Conservation (phyloP, 2,113 vertebrate species). For the Centropristis striata region DNA sequence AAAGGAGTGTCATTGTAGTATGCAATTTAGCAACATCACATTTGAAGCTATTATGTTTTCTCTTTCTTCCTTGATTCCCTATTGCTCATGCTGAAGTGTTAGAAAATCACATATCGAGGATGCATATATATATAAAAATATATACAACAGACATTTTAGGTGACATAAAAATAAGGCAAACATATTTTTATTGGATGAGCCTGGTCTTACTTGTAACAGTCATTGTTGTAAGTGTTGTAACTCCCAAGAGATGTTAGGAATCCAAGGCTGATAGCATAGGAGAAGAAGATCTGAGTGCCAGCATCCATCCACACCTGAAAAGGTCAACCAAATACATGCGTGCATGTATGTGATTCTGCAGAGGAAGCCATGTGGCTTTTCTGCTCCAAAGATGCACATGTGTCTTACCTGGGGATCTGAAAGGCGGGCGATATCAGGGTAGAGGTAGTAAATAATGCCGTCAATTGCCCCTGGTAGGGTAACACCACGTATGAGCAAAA, state of each 20-base stretch:
- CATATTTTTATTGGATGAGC: no score
- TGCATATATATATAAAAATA: no score
- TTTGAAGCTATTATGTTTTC: no score
- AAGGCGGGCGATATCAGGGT: slow-evolving; percentile 70
- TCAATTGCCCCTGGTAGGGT: slow-evolving; percentile 68
- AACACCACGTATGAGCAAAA: slow-evolving; percentile 71
- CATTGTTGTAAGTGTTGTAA: slow-evolving; percentile 93
- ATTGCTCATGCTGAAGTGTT: no score
- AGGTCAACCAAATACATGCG: background rate
- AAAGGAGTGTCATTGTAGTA: no score
- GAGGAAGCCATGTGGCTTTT: background rate
- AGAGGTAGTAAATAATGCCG: slow-evolving; percentile 74
- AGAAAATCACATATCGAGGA: no score
- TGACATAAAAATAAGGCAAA: no score
- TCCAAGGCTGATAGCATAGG: slow-evolving; percentile 90
- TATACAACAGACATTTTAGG: no score
- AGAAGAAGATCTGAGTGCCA: slow-evolving; percentile 94
- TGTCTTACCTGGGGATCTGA: slow-evolving; percentile 71
- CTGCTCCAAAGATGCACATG: background rate
- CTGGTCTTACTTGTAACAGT: slow-evolving; percentile 90
- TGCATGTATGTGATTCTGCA: background rate
- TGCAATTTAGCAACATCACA: no score
- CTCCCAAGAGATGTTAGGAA: slow-evolving; percentile 93
- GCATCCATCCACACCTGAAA: slow-evolving; percentile 93
- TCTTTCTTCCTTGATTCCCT: no score